Evolutionary conservation across 2,888 invertebrate genomes (phyloP).

Genomic region (Coenonympha arcania): DNA sequence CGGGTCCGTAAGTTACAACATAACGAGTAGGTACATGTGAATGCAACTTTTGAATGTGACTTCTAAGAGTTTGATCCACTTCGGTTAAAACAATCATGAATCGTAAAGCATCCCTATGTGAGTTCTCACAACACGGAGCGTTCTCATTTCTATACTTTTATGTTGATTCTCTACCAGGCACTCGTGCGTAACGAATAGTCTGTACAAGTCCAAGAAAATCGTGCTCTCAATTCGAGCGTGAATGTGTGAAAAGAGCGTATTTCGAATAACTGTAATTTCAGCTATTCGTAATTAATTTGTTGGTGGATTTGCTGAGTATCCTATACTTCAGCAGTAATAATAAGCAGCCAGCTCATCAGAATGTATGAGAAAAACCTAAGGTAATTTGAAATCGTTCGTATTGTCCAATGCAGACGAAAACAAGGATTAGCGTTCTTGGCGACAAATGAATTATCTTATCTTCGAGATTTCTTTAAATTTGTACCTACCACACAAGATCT

Average conservation of each 20-base stretch:
- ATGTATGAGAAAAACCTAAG: no score
- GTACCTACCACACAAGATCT: no score
- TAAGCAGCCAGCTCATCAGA: no score
- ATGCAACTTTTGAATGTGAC: neutral
- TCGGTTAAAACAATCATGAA: neutral
- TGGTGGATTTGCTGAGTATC: neutral
- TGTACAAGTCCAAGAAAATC: constrained; percentile 35
- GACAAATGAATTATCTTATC: no score
- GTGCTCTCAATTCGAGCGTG: constrained; percentile 37
- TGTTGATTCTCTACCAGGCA: constrained; percentile 11
- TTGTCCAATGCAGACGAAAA: no score
- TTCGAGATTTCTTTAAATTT: no score
- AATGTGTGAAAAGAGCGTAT: constrained; percentile 25
- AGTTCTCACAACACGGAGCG: neutral
- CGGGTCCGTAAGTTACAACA: no score
- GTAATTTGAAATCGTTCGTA: no score
- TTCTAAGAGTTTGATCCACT: neutral
- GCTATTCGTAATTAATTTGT: neutral
- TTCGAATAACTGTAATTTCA: constrained; percentile 19
- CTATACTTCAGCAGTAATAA: no score
- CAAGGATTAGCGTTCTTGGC: no score
- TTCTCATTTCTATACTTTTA: constrained; percentile 10
- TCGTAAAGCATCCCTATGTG: neutral
- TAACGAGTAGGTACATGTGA: neutral
- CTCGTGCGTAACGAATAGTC: constrained; percentile 49